Base-by-base conservation (phyloP, 2,797 vertebrate genomes). In the Pipistrellus nathusii region DNA sequence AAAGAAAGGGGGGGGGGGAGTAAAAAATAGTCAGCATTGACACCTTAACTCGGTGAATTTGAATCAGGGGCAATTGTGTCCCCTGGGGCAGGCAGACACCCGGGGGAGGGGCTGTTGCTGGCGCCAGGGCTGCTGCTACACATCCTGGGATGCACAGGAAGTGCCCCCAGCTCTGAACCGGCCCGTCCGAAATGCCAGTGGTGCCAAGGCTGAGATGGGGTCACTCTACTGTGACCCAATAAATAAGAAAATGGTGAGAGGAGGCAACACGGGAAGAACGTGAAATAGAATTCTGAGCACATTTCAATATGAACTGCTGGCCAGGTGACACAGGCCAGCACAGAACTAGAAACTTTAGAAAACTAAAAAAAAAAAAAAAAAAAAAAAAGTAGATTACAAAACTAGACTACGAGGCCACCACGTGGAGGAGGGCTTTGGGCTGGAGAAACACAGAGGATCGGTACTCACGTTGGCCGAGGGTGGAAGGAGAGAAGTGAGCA, bases 401-500 rank as follows among this genome's bases (percentile, higher is more conserved):
- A 44, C 41, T 6, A 35, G 66, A 41, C 6, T 2, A 14, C 0
- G 38, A 85, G 82, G 90, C 38, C 78, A 21, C 38, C 27, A 64
- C 23, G 64, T 27, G 38, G 46, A n/a, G 41, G 23, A n/a, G 13
- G 14, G 21, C 21, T 17, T 23, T 0, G 8, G 44, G 51, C 72
- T 46, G 77, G 41, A 41, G 44, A 46, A 5, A 11, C 13, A 1
- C 71, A 2, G 59, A 7, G 66, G 57, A 44, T 23, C 4, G 35
- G 69, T 30, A 96, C 93, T 95, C 91, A 95, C 93, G 68, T 38
- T 12, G 81, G 83, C 83, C 9, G n/a, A 32, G 80, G 11, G 85
- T 12, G 2, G 44, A 6, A 18, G 76, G 48, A 30, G 53, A 76
- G 32, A 1, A 27, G 81, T 2, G 21, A 66, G 91, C 30, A 5